Conservation (phyloP, 2,113 vertebrate species). For the Rana temporaria region DNA sequence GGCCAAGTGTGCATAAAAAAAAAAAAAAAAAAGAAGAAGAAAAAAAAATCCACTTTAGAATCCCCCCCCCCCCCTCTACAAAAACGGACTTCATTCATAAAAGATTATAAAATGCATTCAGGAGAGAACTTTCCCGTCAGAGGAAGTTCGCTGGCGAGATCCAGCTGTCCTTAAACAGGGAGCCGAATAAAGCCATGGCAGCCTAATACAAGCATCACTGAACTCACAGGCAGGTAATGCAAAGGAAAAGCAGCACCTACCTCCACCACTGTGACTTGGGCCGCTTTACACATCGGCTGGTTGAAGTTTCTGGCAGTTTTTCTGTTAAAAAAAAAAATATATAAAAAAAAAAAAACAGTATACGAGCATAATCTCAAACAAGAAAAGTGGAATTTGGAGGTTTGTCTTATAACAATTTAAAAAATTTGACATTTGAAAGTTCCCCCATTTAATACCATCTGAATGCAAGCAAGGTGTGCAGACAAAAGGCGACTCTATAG, state of each 20-base stretch:
- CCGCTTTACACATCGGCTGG: slow-evolving; percentile 97
- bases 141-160: not conserved
- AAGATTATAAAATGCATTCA: not conserved
- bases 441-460: too few relatives aligned
- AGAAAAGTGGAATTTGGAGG: too few relatives aligned
- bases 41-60: too few relatives aligned
- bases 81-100: too few relatives aligned
- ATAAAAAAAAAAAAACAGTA: not conserved
- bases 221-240: not conserved
- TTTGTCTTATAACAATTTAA: too few relatives aligned
- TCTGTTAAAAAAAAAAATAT: slow-evolving; percentile 69
- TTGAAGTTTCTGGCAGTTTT: slow-evolving; percentile 98
- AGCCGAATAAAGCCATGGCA: not conserved
- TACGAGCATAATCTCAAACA: too few relatives aligned
- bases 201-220: not conserved
- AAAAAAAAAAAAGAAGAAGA: too few relatives aligned
- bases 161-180: not conserved
- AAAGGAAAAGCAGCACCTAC: slow-evolving; percentile 68
- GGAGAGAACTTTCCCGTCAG: not conserved
- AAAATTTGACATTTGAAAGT: too few relatives aligned
- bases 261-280: slow-evolving; percentile 91
- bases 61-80: too few relatives aligned
- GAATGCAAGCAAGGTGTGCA: too few relatives aligned
- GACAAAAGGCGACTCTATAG: too few relatives aligned
- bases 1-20: too few relatives aligned